phyloP scores from a whole-genome alignment of 2,113 vertebrate species.

The Boulengeromyrus knoepffleri region DNA sequence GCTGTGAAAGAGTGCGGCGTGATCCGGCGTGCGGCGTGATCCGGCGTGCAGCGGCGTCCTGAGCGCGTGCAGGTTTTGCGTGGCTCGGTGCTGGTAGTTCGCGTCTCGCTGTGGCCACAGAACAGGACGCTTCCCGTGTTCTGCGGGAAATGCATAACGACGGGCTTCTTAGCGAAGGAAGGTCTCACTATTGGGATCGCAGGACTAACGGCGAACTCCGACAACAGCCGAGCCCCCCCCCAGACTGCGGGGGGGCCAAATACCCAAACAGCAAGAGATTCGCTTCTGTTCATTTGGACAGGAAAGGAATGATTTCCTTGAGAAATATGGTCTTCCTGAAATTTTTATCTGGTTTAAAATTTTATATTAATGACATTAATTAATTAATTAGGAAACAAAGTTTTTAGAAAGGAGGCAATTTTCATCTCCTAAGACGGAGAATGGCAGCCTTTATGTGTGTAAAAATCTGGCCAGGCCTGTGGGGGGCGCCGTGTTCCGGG shows the following conservation, averaged over 20 bases:
- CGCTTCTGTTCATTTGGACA: not conserved
- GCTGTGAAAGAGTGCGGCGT: not conserved
- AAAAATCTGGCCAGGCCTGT: not conserved
- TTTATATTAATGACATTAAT: not conserved
- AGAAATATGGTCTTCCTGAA: not conserved
- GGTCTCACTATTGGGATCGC: not conserved
- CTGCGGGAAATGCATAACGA: not conserved
- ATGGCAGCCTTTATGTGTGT: not conserved
- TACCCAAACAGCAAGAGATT: not conserved
- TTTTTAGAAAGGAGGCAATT: not conserved
- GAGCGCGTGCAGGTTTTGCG: not conserved
- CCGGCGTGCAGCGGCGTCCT: not conserved
- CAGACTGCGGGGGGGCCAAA: not conserved
- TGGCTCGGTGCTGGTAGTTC: not conserved
- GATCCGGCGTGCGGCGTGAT: not conserved
- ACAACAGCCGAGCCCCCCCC: not conserved
- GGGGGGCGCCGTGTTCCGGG: not conserved
- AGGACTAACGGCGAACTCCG: not conserved
- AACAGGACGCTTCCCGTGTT: not conserved
- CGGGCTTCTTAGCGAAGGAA: not conserved
- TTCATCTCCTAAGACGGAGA: not conserved
- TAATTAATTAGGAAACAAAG: not conserved
- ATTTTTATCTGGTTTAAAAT: not conserved
- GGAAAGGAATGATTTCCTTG: not conserved
- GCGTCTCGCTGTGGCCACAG: not conserved